Base-by-base conservation (phyloP, 2,113 vertebrate species). In the Chlorodrepanis virens region DNA sequence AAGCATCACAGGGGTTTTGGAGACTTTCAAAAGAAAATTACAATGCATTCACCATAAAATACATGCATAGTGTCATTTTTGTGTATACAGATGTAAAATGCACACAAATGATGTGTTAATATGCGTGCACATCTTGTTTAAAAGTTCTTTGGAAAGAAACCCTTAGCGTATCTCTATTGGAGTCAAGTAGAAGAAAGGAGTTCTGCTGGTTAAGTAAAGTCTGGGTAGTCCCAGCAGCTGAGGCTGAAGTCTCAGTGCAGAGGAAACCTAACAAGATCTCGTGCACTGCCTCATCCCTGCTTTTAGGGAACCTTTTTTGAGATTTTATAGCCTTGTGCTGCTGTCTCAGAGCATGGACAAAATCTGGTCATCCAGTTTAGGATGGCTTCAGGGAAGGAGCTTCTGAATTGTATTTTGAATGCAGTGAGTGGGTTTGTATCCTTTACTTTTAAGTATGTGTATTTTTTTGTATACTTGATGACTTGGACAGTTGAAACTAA, bases 401-500 rank as follows among this genome's bases (percentile, higher is more conserved):
- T 28, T 12, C 17, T 16, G 47, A 47, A 11, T 52, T 78, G 33
- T 47, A 4, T 82, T 96, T 83, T 64, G 65, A 89, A 47, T 42
- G 35, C 65, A 76, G 16, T 1, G 3, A 80, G 40, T 27, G 50
- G 60, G 35, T 40, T 78, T 71, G n/a, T 90, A 35, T 85, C 64
- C 70, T 35, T 44, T 49, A 8, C 16, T n/a, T 86, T 59, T 40
- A 68, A 52, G n/a, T 60, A 31, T 71, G n/a, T 45, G 0, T 75
- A 76, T 84, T 82, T 49, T 70, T 81, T 33, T 87, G 49, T 64
- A 12, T 78, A 14, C 29, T 42, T 77, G 88, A 80, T 68, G 75
- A 31, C 25, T 89, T 76, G 65, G 76, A 83, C 50, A 49, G 49
- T 44, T 94, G 69, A 94, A 90, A 71, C 79, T 29, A 75, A 80